Conservation (phyloP, 1,140 invertebrate species). For the Hylaeus volcanicus region DNA sequence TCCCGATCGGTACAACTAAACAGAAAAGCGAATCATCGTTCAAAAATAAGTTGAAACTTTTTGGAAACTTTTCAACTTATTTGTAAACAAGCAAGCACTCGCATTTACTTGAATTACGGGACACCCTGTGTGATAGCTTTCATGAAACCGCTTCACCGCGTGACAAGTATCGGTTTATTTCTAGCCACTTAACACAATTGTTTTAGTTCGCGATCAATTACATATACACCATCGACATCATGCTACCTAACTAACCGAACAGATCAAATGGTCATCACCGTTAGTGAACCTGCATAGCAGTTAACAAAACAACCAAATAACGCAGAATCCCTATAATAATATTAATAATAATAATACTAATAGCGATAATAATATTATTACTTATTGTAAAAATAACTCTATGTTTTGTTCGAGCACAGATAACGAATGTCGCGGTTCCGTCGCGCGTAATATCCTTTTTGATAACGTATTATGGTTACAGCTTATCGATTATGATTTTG, state of each 20-base stretch:
- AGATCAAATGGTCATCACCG: slow-evolving; percentile 40
- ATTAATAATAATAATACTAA: slow-evolving; percentile 27
- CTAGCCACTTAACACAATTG: slow-evolving; percentile 7
- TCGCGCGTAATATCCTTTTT: slow-evolving; percentile 19
- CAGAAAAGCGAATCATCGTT: not conserved
- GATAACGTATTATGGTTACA: slow-evolving; percentile 24
- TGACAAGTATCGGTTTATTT: slow-evolving; percentile 17
- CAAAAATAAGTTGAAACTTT: too few relatives aligned
- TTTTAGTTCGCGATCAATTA: slow-evolving; percentile 18
- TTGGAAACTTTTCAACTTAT: not conserved
- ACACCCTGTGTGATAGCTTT: not conserved
- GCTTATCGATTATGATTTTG: slow-evolving; percentile 36
- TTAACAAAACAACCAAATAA: slow-evolving; percentile 56
- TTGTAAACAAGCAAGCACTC: not conserved
- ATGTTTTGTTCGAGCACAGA: slow-evolving; percentile 36
- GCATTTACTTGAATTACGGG: not conserved
- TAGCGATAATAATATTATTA: slow-evolving; percentile 33
- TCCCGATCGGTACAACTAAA: not conserved
- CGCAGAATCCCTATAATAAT: slow-evolving; percentile 32
- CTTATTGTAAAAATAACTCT: slow-evolving; percentile 45
- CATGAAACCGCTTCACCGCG: slow-evolving; percentile 7
- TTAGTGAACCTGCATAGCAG: slow-evolving; percentile 52
- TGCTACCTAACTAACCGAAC: slow-evolving; percentile 28
- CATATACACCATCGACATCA: slow-evolving; percentile 23
- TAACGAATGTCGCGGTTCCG: slow-evolving; percentile 22